phyloP scores from a whole-genome alignment of 1,140 invertebrate genomes.

The Amphibalanus amphitrite region DNA sequence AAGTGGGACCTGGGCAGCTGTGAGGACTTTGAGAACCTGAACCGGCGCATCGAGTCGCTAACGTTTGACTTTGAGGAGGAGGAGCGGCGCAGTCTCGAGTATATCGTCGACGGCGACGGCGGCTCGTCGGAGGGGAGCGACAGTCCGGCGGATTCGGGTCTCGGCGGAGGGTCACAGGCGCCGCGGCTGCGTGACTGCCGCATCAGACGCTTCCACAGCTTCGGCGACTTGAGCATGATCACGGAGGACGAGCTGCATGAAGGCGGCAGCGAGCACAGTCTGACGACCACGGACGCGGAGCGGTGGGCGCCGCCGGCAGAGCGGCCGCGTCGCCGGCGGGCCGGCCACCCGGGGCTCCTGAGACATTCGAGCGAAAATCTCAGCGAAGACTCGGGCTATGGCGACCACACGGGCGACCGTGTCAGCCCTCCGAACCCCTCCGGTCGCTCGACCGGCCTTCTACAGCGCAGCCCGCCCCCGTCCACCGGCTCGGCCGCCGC shows the following conservation, averaged over 20 bases:
- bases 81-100: neutral
- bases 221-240: neutral
- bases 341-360: neutral
- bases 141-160: neutral
- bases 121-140: neutral
- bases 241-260: neutral
- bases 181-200: neutral
- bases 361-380: neutral
- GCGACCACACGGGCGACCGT: neutral
- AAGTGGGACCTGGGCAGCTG: constrained; percentile 2
- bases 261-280: neutral
- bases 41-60: constrained; percentile 5
- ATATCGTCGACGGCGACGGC: neutral
- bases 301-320: too few relatives aligned
- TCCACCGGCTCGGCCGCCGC: too few relatives aligned
- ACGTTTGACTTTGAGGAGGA: constrained; percentile 2
- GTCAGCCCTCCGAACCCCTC: neutral
- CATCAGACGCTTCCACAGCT: neutral
- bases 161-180: too few relatives aligned
- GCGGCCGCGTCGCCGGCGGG: too few relatives aligned
- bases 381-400: constrained; percentile 5
- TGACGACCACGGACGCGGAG: neutral
- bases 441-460: neutral
- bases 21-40: neutral
- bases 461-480: neutral